phyloP scores from a whole-genome alignment of 2,113 vertebrate genomes.

The Aphelocoma coerulescens region DNA sequence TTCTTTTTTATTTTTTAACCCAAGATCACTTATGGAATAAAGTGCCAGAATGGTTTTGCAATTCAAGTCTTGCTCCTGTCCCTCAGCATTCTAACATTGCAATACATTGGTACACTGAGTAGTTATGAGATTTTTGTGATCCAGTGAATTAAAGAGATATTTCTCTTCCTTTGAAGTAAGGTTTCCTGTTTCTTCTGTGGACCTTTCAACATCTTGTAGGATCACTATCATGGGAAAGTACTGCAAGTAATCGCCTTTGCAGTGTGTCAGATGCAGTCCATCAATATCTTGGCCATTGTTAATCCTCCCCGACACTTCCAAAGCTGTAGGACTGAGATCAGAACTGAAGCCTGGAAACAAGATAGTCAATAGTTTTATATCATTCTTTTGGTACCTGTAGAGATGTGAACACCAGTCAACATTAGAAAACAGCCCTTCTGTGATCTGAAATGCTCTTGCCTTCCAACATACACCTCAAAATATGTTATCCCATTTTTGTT shows the following conservation, averaged over 20 bases:
- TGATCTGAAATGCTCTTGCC: not conserved
- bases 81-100: not conserved
- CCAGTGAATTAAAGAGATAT: not conserved
- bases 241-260: not conserved
- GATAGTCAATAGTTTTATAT: not conserved
- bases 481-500: not conserved
- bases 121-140: not conserved
- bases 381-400: not conserved
- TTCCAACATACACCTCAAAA: not conserved
- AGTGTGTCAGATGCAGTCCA: not conserved
- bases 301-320: slow-evolving; percentile 6
- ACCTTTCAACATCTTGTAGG: not conserved
- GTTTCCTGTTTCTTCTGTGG: not conserved
- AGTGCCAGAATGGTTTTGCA: not conserved
- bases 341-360: not conserved
- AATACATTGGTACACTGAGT: not conserved
- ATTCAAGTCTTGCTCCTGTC: not conserved
- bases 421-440: not conserved
- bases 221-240: not conserved
- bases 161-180: not conserved
- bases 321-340: not conserved
- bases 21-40: not conserved
- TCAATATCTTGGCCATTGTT: slow-evolving; percentile 8
- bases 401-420: not conserved
- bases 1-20: not conserved